Evolutionary conservation across 2,113 vertebrate species (phyloP), one percentile per base, ranked within the genome.

Genomic region (Artemisiospiza belli): DNA sequence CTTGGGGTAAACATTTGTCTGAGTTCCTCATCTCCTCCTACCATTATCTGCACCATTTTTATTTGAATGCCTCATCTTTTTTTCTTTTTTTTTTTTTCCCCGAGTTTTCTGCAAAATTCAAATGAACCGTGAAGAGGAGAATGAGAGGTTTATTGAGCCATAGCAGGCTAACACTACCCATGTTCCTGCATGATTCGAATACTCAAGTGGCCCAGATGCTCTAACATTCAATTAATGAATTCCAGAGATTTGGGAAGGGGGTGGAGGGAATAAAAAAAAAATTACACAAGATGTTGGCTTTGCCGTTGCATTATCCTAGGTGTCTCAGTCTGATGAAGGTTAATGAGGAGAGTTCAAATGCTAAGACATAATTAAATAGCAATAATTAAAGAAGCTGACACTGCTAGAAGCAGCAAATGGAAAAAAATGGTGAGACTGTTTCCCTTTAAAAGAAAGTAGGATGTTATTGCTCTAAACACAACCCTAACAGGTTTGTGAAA

Each of bases 171-270:
- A 91, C 91, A 85, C 95, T 95, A 90, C 94, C 92, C 95, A 95
- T 87, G 66, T 74, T 95, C 75, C 92, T 88, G 93, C 95, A 92
- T 97, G 97, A 95, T 87, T 95, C 9, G 95, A 97, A 97, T 96
- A 90, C 88, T 89, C 92, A 97, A 97, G 94, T 95, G 95, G 88
- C 90, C 84, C 95, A 94, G 75, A 96, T 91, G 94, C 94, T 96
- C 86, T 94, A 96, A 95, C 95, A 95, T 95, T 97, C 95, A 97
- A 95, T 96, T 97, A 97, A 97, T 94, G 90, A 96, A 97, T 96
- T 95, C 59, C 6, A 10, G 72, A 95, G 84, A 92, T 91, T 91
- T 93, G 72, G 81, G 82, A 95, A 82, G 22, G 22, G 81, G 43
- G 57, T 59, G 51, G 41, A 72, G 43, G n/a, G n/a, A 49, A 6